Evolutionary conservation across 1,140 invertebrate genomes (phyloP), one percentile per base, ranked within the genome.

Genomic region (Drosophila littoralis): DNA sequence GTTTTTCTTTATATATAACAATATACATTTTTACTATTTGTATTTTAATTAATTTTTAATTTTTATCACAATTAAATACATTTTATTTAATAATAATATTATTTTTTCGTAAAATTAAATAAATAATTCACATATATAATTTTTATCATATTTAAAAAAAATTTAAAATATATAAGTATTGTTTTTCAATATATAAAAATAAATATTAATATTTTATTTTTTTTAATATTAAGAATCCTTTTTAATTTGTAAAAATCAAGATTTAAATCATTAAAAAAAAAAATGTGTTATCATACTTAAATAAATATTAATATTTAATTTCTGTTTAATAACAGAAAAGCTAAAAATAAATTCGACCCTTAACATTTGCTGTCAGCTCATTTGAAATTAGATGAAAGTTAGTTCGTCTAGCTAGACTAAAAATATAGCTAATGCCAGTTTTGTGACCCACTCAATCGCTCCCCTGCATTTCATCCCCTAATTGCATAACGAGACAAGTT

Each of bases 401-500:
- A 28, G 22, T 3, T 28, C 22, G 22, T 28, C 22, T 28, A 28
- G 22, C 38, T 40, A 9, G 38, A 40, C 5, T 40, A 40, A 40
- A 40, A 40, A 40, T 40, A 40, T 54, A 40, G 15, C 3, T 12
- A 40, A 17, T 54, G 13, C 9, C 12, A 38, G 7, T 55, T 55
- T 57, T 40, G 6, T 10, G 32, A 36, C 17, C 46, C 28, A 35
- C 15, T 55, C 36, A 22, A 57, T 7, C 13, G 1, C 22, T 28
- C 10, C 0, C 22, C 22, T 28, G 17, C 10, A 12, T n/a, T 40
- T 28, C 54, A 17, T 13, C 54, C 15, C 54, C 65, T 73, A 73
- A 73, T 67, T 67, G 63, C 42, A 60, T 54, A 51, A 52, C 52
- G 55, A 6, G 52, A 52, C 46, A n/a, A 66, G 48, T 36, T 60